Base-by-base conservation (phyloP, 2,888 invertebrate genomes). In the Mythimna lalbum region DNA sequence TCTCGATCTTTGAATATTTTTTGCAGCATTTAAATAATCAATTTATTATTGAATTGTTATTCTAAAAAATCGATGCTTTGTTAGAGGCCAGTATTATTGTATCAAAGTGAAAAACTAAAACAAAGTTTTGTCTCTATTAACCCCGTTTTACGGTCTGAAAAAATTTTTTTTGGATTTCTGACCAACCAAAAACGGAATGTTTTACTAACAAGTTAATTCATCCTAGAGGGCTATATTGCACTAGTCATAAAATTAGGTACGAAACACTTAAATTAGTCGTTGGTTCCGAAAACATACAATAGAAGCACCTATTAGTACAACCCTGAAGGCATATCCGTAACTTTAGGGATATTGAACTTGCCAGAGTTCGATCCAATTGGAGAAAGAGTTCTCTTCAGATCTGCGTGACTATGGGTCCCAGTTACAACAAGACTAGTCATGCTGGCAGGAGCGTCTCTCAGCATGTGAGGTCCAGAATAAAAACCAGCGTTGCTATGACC, bases 251-350 rank as follows among this genome's bases (percentile, higher is more conserved):
- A 90, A 89, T 91, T 89, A 94, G 89, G 91, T 95, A 93, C 91
- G 87, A 89, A 89, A 90, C 84, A 87, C 93, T 94, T 92, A 95
- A 91, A 93, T 92, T 96, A 96, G 90, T 95, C 95, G 95, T 93
- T 96, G 95, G 95, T 96, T 91, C 90, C 92, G 89, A 91, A 90
- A 82, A 88, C 80, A 86, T 86, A 78, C 43, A 77, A 75, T 73
- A 75, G 59, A 83, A 87, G 75, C 79, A 85, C 73, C 72, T 76
- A 85, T 92, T 87, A 98, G 93, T 98, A 98, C 77, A 98, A 93
- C 69, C 98, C 98, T 57, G 97, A 98, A 79, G 97, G 97, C 92
- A 97, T 96, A 89, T 98, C 97, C 7, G 97, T 97, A 14, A 98
- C 96, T 94, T 97, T 97, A 67, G 97, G 96, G 49, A 94, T 90